These are phyloP conservation scores for Cricetomys ansorgei DNA, from an alignment of 2,113 vertebrate genomes.

Conservation along the genomic window DNA sequence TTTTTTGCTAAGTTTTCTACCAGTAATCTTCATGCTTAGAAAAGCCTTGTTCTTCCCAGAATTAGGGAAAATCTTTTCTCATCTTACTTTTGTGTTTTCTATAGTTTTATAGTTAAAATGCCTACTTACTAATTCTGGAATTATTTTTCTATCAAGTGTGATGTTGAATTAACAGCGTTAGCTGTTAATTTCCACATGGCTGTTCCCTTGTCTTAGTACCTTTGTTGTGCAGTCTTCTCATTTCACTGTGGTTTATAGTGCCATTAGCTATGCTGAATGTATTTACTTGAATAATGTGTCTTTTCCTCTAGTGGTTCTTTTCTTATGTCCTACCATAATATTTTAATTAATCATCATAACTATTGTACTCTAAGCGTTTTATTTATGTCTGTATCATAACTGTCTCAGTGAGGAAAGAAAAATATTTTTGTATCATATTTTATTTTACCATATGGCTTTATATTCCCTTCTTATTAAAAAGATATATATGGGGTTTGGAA, in stretches of 20 bases:
- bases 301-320: conserved; percentile 53
- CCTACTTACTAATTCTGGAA: background rate
- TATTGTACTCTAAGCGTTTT: background rate
- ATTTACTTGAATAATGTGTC: background rate
- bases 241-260: conserved; percentile 52
- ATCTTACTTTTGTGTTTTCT: conserved; percentile 32
- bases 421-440: background rate
- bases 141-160: background rate
- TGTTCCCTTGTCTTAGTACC: background rate
- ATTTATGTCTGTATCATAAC: background rate
- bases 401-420: background rate
- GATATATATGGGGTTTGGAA: background rate
- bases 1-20: conserved; percentile 19
- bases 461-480: conserved; percentile 45
- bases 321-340: background rate
- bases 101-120: background rate
- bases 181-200: background rate
- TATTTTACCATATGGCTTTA: background rate
- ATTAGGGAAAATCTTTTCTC: background rate
- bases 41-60: conserved; percentile 15
- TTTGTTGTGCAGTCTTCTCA: background rate
- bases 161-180: background rate
- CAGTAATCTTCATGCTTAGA: conserved; percentile 13
- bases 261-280: conserved; percentile 18
- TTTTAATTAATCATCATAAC: background rate